Percentiles rank a stretch among this genome's conserved stretches.
Evolutionary conservation across 2,888 invertebrate genomes (phyloP).

Genomic region (Piscicola geometra): DNA sequence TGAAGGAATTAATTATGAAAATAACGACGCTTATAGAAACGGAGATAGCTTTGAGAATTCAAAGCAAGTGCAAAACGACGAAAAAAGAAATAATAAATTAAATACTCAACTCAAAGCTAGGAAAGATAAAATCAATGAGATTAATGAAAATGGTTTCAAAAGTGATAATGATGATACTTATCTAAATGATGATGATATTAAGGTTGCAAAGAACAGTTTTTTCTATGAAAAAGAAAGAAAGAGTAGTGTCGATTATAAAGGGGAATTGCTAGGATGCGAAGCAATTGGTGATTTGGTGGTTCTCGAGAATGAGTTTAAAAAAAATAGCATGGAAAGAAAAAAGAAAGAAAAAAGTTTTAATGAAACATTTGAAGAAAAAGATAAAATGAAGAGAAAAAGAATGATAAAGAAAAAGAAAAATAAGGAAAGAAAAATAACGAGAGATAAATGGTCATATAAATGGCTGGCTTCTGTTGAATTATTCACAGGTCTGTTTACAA

Average conservation of each 20-base stretch:
- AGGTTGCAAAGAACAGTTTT: background rate
- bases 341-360: too few relatives aligned
- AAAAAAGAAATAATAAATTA: background rate
- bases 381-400: too few relatives aligned
- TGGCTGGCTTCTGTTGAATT: background rate
- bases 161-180: background rate
- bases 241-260: too few relatives aligned
- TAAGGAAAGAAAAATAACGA: too few relatives aligned
- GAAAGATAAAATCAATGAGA: background rate
- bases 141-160: background rate
- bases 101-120: background rate
- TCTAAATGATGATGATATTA: background rate
- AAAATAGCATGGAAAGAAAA: background rate
- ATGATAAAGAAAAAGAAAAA: too few relatives aligned
- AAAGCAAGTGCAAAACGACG: background rate
- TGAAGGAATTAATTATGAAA: too few relatives aligned
- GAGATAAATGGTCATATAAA: background rate
- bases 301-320: background rate
- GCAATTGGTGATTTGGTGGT: background rate
- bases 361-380: too few relatives aligned
- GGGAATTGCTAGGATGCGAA: conserved; percentile 3
- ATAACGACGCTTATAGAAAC: too few relatives aligned
- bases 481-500: background rate
- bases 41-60: background rate
- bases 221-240: too few relatives aligned